Evolutionary conservation across 2,797 vertebrate genomes (phyloP), one percentile per base, ranked within the genome.

Genomic region (Lutjanus argentimaculatus): DNA sequence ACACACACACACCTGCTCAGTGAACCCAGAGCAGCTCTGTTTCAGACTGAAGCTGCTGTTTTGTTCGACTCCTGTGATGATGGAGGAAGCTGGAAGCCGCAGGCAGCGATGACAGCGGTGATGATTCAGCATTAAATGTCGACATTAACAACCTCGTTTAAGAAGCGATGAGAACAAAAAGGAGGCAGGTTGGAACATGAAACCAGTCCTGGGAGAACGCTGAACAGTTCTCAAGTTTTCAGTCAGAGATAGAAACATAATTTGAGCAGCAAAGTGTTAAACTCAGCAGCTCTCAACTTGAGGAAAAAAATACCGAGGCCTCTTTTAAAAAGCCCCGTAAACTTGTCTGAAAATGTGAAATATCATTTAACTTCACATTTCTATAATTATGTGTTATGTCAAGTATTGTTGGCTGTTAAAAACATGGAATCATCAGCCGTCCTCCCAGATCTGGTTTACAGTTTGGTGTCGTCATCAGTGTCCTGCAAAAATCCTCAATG

Each of bases 41-140:
- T 8, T 66, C 67, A 53, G 49, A 51, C 48, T 8, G 40, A 72
- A 30, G 19, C 53, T 36, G 40, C 61, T 7, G 25, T 6, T 79
- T 49, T 16, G 57, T 56, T 40, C 7, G 22, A 74, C 55, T 80
- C 58, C 64, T 22, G 65, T 83, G 42, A n/a, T 75, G 61, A 92
- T 86, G 87, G 57, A 85, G 79, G 86, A 91, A 92, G 93, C 90
- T 61, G 66, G 71, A 89, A 90, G 91, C 91, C 65, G 79, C 82
- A 87, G 72, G 79, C 83, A 88, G 87, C 67, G 22, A 79, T 88
- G 91, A 88, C 59, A 83, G 89, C 25, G 12, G 63, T 58, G 85
- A 90, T 86, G 85, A 83, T 3, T 89, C 80, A 81, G 78, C 72
- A 2, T 82, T 78, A 82, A 36, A 83, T 46, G 67, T 66, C 14